Evolutionary conservation across 2,797 vertebrate species (phyloP), one percentile per base, ranked within the genome.

Genomic region (Sylvia borin): DNA sequence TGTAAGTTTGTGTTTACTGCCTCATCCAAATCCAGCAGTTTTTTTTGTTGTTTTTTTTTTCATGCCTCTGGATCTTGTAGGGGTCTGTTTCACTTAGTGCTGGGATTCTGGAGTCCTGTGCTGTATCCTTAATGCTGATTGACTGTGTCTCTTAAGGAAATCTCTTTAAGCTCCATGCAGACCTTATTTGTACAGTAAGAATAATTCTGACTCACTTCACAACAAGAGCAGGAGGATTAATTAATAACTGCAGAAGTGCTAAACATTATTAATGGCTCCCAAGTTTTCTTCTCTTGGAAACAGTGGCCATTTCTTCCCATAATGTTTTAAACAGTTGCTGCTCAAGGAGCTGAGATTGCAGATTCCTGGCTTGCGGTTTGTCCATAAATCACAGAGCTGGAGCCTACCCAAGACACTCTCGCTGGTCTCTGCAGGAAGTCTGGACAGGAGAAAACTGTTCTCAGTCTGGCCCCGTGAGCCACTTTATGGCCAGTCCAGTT

Each of bases 311-410:
- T 96, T 95, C 89, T 95, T 77, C 48, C 67, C 64, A 91, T 94
- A 94, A 97, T 94, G 92, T 96, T 95, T 97, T 93, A 90, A 97
- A 94, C 95, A 96, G 96, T 96, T 96, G 92, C 91, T 95, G 91
- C 79, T 92, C 48, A 68, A 91, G 91, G 62, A 93, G 94, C 94
- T 96, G 93, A 93, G 79, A 92, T 53, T 95, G 95, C 94, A 92
- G 87, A 96, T 96, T 97, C 95, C 92, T 94, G 94, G 92, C 88
- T 67, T 96, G 95, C 5, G 76, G 90, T 93, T 93, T 88, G 85
- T 72, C 74, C 85, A 90, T 96, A 97, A 96, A 96, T 96, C 93
- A 97, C 20, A 84, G 91, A 66, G 26, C 85, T 97, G 96, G 96
- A 96, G 68, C 90, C 70, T 73, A 6, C 43, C 95, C 96, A 97